Conservation (phyloP, 2,888 invertebrate species). For the Pogonocherus hispidulus region DNA sequence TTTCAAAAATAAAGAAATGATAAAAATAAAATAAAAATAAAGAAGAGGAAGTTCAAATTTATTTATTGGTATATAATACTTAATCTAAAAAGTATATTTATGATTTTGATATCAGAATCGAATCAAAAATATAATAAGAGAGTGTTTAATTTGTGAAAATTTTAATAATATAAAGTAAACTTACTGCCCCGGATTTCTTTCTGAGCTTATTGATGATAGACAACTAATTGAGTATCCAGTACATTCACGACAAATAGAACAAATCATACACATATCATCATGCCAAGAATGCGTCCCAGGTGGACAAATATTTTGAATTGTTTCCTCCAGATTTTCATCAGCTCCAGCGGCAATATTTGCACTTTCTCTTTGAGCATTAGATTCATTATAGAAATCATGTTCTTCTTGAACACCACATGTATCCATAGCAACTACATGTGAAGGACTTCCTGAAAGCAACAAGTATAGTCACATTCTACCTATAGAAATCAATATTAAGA, state of each 20-base stretch:
- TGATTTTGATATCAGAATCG: too few relatives aligned
- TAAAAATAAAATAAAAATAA: too few relatives aligned
- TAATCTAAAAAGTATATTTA: too few relatives aligned
- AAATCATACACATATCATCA: slow-evolving; percentile 88
- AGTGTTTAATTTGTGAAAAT: too few relatives aligned
- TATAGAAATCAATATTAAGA: too few relatives aligned
- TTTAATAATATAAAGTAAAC: too few relatives aligned
- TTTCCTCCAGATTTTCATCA: slow-evolving; percentile 61
- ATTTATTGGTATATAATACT: too few relatives aligned
- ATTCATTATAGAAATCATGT: slow-evolving; percentile 71
- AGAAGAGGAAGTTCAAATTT: too few relatives aligned
- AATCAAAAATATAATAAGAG: too few relatives aligned
- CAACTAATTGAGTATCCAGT: slow-evolving; percentile 93
- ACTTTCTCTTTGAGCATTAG: slow-evolving; percentile 70
- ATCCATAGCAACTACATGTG: slow-evolving; percentile 71
- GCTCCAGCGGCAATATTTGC: slow-evolving; percentile 69
- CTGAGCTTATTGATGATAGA: slow-evolving; percentile 78
- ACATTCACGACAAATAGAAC: slow-evolving; percentile 92
- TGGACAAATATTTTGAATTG: slow-evolving; percentile 71
- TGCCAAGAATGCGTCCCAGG: slow-evolving; percentile 84
- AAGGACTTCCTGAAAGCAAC: slow-evolving; percentile 46
- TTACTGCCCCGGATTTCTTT: slow-evolving; percentile 89
- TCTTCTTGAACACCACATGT: slow-evolving; percentile 70
- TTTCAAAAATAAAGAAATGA: too few relatives aligned
- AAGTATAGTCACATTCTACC: too few relatives aligned